phyloP scores from a whole-genome alignment of 2,888 invertebrate species.

The Agrochola lota region DNA sequence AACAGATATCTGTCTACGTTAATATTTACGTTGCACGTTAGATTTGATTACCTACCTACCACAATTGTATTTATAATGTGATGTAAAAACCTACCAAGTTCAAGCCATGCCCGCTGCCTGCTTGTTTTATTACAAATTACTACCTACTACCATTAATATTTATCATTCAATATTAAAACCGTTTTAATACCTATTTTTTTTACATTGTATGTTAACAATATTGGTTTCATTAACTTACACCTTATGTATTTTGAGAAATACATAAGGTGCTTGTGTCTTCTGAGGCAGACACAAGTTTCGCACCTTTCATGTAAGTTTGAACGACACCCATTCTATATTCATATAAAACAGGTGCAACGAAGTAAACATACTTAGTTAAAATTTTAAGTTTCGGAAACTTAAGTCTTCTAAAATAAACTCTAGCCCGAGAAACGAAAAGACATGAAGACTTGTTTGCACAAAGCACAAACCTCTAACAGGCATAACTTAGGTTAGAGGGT shows the following conservation, averaged over 20 bases:
- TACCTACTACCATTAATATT: neutral
- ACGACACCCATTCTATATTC: conserved; percentile 9
- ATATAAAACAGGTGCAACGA: conserved; percentile 21
- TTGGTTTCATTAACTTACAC: neutral
- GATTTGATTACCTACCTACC: conserved; percentile 24
- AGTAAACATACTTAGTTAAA: neutral
- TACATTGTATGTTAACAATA: neutral
- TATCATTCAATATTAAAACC: neutral
- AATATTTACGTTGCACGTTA: conserved; percentile 28
- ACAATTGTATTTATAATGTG: conserved; percentile 20
- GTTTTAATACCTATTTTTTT: neutral
- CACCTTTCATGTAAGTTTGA: conserved; percentile 10
- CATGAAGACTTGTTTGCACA: neutral
- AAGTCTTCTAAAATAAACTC: neutral
- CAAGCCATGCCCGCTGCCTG: neutral
- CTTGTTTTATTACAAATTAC: neutral
- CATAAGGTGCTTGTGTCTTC: too few species aligned
- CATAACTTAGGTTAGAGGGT: conserved; percentile 20
- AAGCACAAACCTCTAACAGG: conserved; percentile 13
- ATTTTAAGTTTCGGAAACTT: neutral
- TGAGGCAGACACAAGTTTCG: conserved; percentile 6
- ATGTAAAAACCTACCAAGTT: conserved; percentile 7
- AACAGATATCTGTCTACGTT: conserved; percentile 21
- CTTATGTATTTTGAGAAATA: neutral
- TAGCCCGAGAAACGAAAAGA: neutral